Percentiles rank a stretch among this genome's conserved stretches.
Conservation (phyloP, 2,888 invertebrate genomes). For the Tetragonula carbonaria region DNA sequence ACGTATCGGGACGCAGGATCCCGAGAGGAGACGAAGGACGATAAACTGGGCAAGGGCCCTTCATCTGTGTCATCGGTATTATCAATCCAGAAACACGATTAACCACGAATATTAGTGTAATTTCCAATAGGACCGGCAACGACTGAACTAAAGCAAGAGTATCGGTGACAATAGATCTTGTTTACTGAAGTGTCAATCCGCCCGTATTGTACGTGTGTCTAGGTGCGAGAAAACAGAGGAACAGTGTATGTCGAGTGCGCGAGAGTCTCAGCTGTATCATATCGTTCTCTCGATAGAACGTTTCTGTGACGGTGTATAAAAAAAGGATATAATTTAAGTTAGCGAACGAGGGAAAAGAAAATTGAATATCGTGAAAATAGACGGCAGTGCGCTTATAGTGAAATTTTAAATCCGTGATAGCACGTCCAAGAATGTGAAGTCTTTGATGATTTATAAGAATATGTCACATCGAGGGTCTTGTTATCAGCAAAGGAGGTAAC, state of each 20-base stretch:
- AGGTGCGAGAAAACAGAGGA: slow-evolving; percentile 57
- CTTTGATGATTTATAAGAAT: slow-evolving; percentile 61
- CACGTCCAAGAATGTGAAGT: slow-evolving; percentile 58
- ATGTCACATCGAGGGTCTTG: slow-evolving; percentile 60
- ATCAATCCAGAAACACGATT: slow-evolving; percentile 60
- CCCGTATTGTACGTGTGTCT: slow-evolving; percentile 71
- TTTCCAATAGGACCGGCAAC: slow-evolving; percentile 26
- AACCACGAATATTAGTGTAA: slow-evolving; percentile 42
- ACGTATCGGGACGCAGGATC: slow-evolving; percentile 82
- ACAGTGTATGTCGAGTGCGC: slow-evolving; percentile 53
- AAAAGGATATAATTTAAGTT: slow-evolving; percentile 10
- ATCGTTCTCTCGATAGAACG: slow-evolving; percentile 34
- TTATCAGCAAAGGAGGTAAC: slow-evolving; percentile 61
- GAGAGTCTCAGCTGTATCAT: slow-evolving; percentile 34
- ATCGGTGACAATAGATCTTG: slow-evolving; percentile 59
- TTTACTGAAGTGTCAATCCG: slow-evolving; percentile 70
- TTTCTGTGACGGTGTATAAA: slow-evolving; percentile 13
- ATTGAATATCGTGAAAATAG: slow-evolving; percentile 49
- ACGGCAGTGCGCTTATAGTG: slow-evolving; percentile 56
- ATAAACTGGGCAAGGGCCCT: slow-evolving; percentile 77
- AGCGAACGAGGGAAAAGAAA: slow-evolving; percentile 26
- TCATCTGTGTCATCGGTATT: slow-evolving; percentile 72
- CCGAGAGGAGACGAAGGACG: slow-evolving; percentile 80
- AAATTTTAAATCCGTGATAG: slow-evolving; percentile 59
- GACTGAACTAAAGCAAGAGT: slow-evolving; percentile 23